Evolutionary conservation across 2,888 invertebrate genomes (phyloP), one percentile per base, ranked within the genome.

Genomic region (Scotopteryx bipunctaria): DNA sequence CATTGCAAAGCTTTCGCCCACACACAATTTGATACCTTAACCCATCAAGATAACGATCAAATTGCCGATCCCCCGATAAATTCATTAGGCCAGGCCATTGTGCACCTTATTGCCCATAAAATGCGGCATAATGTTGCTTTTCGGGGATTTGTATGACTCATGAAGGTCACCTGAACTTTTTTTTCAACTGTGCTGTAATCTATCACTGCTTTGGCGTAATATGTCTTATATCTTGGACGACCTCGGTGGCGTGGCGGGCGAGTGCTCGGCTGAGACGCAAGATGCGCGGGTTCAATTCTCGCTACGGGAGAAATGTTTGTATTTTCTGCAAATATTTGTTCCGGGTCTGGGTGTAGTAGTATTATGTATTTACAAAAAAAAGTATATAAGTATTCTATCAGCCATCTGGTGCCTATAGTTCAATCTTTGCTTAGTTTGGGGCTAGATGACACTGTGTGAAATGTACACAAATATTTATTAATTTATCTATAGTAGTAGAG

Each of bases 141-240:
- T 45, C 40, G 27, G 37, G 32, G n/a, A n/a, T n/a, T n/a, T 36
- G 31, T 32, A 29, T 61, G 61, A 61, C 45, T 57, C 61, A 59
- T 55, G 42, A 54, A 61, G 54, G 58, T 52, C 51, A 44, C 49
- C 46, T 32, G 29, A 43, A 31, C 36, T 50, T 58, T n/a, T n/a
- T n/a, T n/a, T n/a, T n/a, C n/a, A n/a, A 44, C 14, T 36, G 45
- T 23, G 45, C 5, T 45, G 14, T 23, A 8, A 37, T 38, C 40
- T 16, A 17, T 14, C 32, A 3, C 27, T 37, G 45, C 15, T 29
- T 21, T 8, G 6, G 17, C 6, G 21, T 36, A 29, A 16, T 45
- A 17, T 11, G 13, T n/a, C 45, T 40, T 45, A 41, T 36, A 13
- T 19, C 23, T 27, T 27, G 27, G 27, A n/a, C n/a, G n/a, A n/a